These are phyloP conservation scores for Ariopsis seemanni DNA, from an alignment of 2,113 vertebrate genomes.

Conservation along the genomic window DNA sequence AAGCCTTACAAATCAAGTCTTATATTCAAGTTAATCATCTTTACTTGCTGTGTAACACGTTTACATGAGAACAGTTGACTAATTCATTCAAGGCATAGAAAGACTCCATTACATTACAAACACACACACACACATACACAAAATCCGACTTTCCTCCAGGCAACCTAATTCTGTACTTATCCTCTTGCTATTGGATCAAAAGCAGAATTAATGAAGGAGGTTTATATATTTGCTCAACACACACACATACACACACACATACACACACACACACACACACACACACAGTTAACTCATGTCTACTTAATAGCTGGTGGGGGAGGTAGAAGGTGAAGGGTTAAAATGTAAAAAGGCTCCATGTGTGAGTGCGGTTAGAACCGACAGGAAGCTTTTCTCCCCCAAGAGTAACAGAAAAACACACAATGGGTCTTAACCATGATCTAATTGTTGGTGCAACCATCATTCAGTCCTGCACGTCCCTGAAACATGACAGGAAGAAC, in stretches of 20 bases:
- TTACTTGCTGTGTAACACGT: slow-evolving; percentile 59
- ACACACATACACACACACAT: too few species aligned
- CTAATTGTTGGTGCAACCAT: slow-evolving; percentile 46
- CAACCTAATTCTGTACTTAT: slow-evolving; percentile 69
- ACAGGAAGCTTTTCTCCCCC: slow-evolving; percentile 34
- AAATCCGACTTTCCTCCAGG: slow-evolving; percentile 65
- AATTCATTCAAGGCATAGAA: slow-evolving; percentile 67
- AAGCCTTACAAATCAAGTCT: slow-evolving; percentile 66
- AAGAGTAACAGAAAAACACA: slow-evolving; percentile 30
- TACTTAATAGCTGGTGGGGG: slow-evolving; percentile 56
- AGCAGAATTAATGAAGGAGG: slow-evolving; percentile 60
- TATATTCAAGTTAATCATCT: slow-evolving; percentile 66
- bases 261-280: too few species aligned
- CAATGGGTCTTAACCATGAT: slow-evolving; percentile 32
- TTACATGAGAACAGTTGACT: slow-evolving; percentile 64
- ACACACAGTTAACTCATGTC: slow-evolving; percentile 51
- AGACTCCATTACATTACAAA: slow-evolving; percentile 59
- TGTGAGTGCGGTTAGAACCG: slow-evolving; percentile 55
- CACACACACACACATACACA: background rate
- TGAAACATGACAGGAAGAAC: slow-evolving; percentile 25
- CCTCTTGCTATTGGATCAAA: slow-evolving; percentile 70
- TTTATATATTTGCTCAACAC: slow-evolving; percentile 64
- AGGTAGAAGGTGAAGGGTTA: slow-evolving; percentile 42
- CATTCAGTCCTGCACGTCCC: slow-evolving; percentile 23
- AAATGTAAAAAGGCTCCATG: slow-evolving; percentile 55